Percentiles rank a stretch among this genome's conserved stretches.
Conservation (phyloP, 2,888 invertebrate species). For the Pherbina coryleti region DNA sequence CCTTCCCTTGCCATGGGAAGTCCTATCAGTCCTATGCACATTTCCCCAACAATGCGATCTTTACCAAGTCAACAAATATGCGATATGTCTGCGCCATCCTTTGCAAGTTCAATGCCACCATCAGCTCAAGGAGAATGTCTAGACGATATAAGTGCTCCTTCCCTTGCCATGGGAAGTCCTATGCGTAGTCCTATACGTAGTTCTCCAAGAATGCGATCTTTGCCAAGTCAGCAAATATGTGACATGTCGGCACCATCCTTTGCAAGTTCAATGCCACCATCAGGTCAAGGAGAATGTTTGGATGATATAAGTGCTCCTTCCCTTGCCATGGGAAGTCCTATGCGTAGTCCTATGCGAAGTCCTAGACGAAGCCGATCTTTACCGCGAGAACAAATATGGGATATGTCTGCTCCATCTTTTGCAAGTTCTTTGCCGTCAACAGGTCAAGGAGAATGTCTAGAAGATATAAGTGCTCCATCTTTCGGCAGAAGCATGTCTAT, state of each 20-base stretch:
- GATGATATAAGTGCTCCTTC: slow-evolving; percentile 25
- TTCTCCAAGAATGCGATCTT: not conserved
- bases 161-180: not conserved
- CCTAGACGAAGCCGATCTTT: not conserved
- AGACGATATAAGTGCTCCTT: slow-evolving; percentile 33
- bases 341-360: not conserved
- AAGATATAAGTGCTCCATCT: no score
- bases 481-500: no score
- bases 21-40: slow-evolving; percentile 24
- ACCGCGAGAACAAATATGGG: not conserved
- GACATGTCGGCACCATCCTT: slow-evolving; percentile 14
- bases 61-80: slow-evolving; percentile 15
- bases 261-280: not conserved
- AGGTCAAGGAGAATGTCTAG: no score
- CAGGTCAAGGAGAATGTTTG: slow-evolving; percentile 29
- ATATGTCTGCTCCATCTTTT: not conserved
- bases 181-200: not conserved
- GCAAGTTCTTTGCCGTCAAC: no score
- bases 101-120: slow-evolving; percentile 3
- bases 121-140: slow-evolving; percentile 22
- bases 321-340: slow-evolving; percentile 17
- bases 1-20: not conserved
- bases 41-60: slow-evolving; percentile 34
- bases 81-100: not conserved
- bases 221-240: not conserved